phyloP scores from a whole-genome alignment of 2,797 vertebrate genomes.

The Nannoperca obscura region DNA sequence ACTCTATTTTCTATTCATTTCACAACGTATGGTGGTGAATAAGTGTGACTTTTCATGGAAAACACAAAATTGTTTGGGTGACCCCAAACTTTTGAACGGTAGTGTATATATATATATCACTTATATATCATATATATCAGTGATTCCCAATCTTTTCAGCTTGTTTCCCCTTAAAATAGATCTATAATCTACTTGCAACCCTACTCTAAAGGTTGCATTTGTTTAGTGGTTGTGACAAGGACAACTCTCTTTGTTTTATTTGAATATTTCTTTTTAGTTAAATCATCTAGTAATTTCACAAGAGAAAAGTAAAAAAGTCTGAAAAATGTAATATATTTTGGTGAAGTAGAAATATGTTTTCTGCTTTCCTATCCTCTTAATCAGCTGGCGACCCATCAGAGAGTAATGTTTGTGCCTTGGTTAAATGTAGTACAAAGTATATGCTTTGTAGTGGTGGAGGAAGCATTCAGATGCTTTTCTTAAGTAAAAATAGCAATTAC shows the following conservation, averaged over 20 bases:
- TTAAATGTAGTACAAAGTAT: background rate
- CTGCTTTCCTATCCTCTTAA: background rate
- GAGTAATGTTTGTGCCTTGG: background rate
- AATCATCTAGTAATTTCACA: background rate
- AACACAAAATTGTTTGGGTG: too few species aligned
- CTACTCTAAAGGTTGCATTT: background rate
- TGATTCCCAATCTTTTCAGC: background rate
- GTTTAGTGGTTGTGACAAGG: background rate
- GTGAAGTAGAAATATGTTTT: background rate
- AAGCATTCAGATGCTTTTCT: background rate
- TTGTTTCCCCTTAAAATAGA: background rate
- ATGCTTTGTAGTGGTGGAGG: background rate
- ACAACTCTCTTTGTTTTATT: background rate
- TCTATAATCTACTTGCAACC: background rate
- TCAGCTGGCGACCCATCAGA: background rate
- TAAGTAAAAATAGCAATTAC: background rate
- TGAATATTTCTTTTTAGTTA: background rate
- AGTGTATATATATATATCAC: too few species aligned
- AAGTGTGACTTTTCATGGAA: too few species aligned
- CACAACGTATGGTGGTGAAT: too few species aligned
- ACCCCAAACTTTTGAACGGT: too few species aligned
- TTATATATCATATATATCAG: background rate
- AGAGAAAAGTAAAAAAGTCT: background rate
- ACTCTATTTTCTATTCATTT: too few species aligned
- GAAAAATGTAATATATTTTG: background rate